Conservation (phyloP, 2,888 invertebrate genomes). For the Coelopa pilipes region DNA sequence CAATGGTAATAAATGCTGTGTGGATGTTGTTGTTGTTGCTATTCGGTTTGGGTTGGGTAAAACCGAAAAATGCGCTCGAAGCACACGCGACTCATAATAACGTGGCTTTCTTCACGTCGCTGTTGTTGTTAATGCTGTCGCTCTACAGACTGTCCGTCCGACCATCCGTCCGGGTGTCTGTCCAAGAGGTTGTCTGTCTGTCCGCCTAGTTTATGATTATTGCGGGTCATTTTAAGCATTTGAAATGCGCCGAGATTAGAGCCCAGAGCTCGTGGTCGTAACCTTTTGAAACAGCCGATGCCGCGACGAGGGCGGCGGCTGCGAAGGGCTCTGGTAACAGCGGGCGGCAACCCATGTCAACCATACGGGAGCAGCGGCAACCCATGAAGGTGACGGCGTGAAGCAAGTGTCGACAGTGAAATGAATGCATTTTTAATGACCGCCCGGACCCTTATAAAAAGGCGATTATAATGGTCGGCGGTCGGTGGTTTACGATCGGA, state of each 20-base stretch:
- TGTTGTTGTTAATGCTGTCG: no score
- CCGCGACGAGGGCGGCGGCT: neutral
- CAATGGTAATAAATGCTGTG: no score
- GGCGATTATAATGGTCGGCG: neutral
- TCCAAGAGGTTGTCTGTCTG: no score
- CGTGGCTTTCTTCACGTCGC: no score
- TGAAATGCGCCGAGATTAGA: slow-evolving; percentile 8
- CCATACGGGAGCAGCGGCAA: no score
- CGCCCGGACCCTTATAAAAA: neutral
- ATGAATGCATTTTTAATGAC: slow-evolving; percentile 2
- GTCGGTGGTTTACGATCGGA: no score
- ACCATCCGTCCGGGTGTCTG: no score
- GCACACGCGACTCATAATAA: neutral
- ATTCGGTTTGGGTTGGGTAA: no score
- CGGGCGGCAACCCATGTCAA: no score
- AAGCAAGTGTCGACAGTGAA: neutral
- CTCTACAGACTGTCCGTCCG: no score
- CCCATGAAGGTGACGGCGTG: neutral
- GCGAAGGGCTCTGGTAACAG: no score
- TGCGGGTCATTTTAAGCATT: slow-evolving; percentile 6
- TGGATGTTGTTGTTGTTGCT: no score
- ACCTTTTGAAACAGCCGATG: neutral
- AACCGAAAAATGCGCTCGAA: neutral
- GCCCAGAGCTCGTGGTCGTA: neutral
- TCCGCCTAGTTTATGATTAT: neutral